Base-by-base conservation (phyloP, 2,797 vertebrate genomes). In the Ctenochaetus hawaiiensis region DNA sequence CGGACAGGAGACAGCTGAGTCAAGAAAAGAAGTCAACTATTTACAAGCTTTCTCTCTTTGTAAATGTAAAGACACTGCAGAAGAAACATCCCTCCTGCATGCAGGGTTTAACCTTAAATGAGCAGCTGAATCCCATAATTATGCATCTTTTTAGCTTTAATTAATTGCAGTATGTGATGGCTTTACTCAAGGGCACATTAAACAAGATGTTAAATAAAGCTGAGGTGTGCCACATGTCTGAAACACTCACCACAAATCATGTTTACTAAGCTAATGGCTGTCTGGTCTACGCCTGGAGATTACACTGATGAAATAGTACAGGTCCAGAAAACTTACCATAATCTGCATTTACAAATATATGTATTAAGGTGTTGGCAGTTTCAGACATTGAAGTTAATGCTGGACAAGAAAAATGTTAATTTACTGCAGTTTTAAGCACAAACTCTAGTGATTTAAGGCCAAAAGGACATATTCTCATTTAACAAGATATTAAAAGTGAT, bases 1-100 rank as follows among this genome's bases (percentile, higher is more conserved):
- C 2, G 16, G 57, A 73, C 1, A 26, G 14, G 7, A 51, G 54
- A 49, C 75, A 82, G 89, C 81, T 87, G 83, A 82, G 82, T 80
- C 57, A 86, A 84, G 64, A 79, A 11, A 57, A 26, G 5, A 2
- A 18, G 18, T 22, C 10, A 23, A 43, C 22, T 18, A 16, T 61
- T 66, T 47, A 14, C 5, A 63, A 49, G 52, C 18, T 54, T 57
- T 51, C 10, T 51, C 10, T 39, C n/a, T 72, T 52, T 47, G 1
- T 34, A 57, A 56, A 54, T 23, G 26, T 4, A 60, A 56, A 51
- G 14, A 45, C 10, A 22, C 20, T 8, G 5, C 6, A 64, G 8
- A 9, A 34, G 45, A 22, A 74, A 56, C 0, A 13, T 20, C 20
- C 11, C 18, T 17, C 37, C 22, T 56, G 14, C 39, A 1, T 5